Base-by-base conservation (phyloP, 2,888 invertebrate species). In the Drosophila yooni region DNA sequence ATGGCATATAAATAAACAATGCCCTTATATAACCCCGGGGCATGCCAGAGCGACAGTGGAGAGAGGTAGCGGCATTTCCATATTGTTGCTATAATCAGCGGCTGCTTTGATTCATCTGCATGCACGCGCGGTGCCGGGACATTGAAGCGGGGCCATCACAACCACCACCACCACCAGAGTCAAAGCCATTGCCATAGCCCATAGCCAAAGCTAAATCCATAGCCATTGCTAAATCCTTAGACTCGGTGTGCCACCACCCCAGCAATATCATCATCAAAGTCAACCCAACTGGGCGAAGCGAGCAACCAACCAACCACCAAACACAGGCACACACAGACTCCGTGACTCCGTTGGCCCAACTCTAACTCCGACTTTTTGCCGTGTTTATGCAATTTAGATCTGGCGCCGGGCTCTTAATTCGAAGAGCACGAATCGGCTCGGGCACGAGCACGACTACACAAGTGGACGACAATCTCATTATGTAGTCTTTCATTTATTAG, bases 61-160 rank as follows among this genome's bases (percentile, higher is more conserved):
- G 63, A 58, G 66, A 68, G 66, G 81, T 62, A 74, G 74, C 69
- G 86, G 83, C 77, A 88, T 83, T 85, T 88, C 84, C 84, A 85
- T 85, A 88, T 85, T 85, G 88, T 85, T 85, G 84, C 88, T 88
- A 85, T 85, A 85, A 85, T 85, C 84, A 85, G 84, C 88, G 84
- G 81, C 88, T 81, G 84, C 88, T 85, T 85, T 85, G 84, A 85
- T 85, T 85, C 84, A 85, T 85, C 84, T 85, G 88, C 83, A 85
- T 88, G 83, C 85, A 76, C 76, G 77, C 74, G 78, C 77, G 67
- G 65, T 74, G 74, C 67, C 61, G 65, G 64, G 64, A 60, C 62
- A 72, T 64, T 73, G 61, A 64, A 54, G 64, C 58, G 25, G 27
- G 52, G 53, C 68, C 64, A 50, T 46, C 64, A 63, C 51, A 65